Evolutionary conservation across 2,888 invertebrate genomes (phyloP).

Genomic region (Archips crataeganus): DNA sequence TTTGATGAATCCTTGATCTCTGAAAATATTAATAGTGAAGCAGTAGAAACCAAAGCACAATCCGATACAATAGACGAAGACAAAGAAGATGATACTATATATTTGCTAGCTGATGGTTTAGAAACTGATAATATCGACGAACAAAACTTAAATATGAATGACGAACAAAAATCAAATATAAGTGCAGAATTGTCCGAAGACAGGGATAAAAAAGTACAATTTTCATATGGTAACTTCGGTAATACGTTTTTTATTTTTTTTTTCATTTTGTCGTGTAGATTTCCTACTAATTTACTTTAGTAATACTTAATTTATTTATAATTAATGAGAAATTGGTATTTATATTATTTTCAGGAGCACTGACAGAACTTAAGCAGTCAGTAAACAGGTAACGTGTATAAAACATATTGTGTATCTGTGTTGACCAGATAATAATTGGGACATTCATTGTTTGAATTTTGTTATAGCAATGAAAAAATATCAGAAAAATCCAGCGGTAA

Average conservation of each 20-base stretch:
- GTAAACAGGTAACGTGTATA: slow-evolving; percentile 8
- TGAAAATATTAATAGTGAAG: background rate
- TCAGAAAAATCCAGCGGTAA: slow-evolving; percentile 36
- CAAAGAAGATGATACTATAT: background rate
- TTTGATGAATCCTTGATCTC: background rate
- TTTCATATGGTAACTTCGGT: slow-evolving; percentile 67
- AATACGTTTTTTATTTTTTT: slow-evolving; percentile 56
- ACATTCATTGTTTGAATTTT: background rate
- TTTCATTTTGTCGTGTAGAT: slow-evolving; percentile 38
- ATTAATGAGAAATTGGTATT: background rate
- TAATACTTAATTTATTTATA: background rate
- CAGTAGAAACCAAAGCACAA: background rate
- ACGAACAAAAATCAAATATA: slow-evolving; percentile 44
- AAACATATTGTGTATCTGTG: background rate
- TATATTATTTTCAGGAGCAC: slow-evolving; percentile 15
- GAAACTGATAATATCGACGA: background rate
- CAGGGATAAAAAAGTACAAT: slow-evolving; percentile 68
- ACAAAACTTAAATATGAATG: slow-evolving; percentile 1
- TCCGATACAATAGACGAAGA: background rate
- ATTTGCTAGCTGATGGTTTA: background rate
- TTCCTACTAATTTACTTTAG: background rate
- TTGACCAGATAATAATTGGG: background rate
- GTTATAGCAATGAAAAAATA: slow-evolving; percentile 1
- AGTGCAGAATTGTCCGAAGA: slow-evolving; percentile 55
- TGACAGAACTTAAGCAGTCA: slow-evolving; percentile 11